Base-by-base conservation (phyloP, 2,888 invertebrate genomes). In the Stenotaenia linearis region DNA sequence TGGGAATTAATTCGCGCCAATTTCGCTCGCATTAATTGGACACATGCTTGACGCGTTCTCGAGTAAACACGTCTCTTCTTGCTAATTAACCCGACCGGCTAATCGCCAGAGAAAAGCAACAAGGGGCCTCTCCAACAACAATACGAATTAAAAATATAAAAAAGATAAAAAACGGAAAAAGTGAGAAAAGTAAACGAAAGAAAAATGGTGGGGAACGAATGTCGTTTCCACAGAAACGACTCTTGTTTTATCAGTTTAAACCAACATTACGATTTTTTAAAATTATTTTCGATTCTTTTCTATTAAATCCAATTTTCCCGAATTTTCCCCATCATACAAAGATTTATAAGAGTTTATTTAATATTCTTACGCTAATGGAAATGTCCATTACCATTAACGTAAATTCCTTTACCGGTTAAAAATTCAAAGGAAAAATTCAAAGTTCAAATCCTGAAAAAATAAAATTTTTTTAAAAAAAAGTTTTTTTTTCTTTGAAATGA, bases 1-100 rank as follows among this genome's bases (percentile, higher is more conserved):
- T 69, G 69, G 69, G 69, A 69, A 69, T 69, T 69, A 69, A 69
- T 69, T 69, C 69, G 69, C 69, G 69, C 69, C 69, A 69, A 69
- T 69, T 69, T 69, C 69, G 69, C 69, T 69, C 69, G 69, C 69
- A 69, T 69, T 69, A 69, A 69, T 69, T 69, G 69, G 69, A 69
- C 69, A 69, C 69, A 69, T 69, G 69, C 69, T 69, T 69, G 69
- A 69, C 69, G 69, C 69, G 69, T 69, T 69, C 69, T 69, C 69
- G 69, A 69, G 69, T 69, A 69, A 69, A 69, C 69, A 69, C 69
- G 69, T 69, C 69, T 69, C 69, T 25, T 69, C 69, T 69, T 69
- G 69, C 69, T 69, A 69, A 69, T 69, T 69, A 69, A 69, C 69
- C 69, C 69, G 69, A 69, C 69, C 69, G 69, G 69, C 69, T 69